phyloP scores from a whole-genome alignment of 2,797 vertebrate genomes.

The Phrynocephalus forsythii region DNA sequence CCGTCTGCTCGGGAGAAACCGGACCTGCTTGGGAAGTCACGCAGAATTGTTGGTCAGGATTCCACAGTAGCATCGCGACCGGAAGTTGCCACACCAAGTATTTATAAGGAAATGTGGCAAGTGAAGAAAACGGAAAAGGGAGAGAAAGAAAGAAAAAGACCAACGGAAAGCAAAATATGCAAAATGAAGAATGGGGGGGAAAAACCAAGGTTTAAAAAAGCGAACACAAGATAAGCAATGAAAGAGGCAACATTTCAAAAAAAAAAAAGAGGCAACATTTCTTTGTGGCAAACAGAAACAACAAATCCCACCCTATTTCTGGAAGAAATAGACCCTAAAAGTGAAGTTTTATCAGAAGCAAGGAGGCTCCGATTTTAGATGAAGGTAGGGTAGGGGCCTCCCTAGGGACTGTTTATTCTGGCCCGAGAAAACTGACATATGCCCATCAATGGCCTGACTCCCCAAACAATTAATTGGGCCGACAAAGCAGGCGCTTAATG shows the following conservation, averaged over 20 bases:
- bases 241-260: background rate
- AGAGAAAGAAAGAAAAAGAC: background rate
- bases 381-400: background rate
- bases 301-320: background rate
- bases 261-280: background rate
- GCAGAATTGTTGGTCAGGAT: background rate
- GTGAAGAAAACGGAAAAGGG: background rate
- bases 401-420: background rate
- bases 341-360: background rate
- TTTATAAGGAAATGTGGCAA: background rate
- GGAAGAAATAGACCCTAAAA: background rate
- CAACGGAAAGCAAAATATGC: too few relatives aligned
- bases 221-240: background rate
- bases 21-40: background rate
- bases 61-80: background rate
- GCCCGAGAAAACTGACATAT: slow-evolving; percentile 27
- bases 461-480: slow-evolving; percentile 59
- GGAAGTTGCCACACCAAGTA: background rate
- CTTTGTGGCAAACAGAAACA: background rate
- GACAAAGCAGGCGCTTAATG: slow-evolving; percentile 73
- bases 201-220: background rate
- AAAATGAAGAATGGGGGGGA: background rate
- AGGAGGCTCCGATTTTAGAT: background rate
- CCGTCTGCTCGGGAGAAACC: background rate
- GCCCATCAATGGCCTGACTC: slow-evolving; percentile 45